These are phyloP conservation scores for Chaetops frenatus DNA, from an alignment of 2,113 vertebrate genomes.

Conservation along the genomic window DNA sequence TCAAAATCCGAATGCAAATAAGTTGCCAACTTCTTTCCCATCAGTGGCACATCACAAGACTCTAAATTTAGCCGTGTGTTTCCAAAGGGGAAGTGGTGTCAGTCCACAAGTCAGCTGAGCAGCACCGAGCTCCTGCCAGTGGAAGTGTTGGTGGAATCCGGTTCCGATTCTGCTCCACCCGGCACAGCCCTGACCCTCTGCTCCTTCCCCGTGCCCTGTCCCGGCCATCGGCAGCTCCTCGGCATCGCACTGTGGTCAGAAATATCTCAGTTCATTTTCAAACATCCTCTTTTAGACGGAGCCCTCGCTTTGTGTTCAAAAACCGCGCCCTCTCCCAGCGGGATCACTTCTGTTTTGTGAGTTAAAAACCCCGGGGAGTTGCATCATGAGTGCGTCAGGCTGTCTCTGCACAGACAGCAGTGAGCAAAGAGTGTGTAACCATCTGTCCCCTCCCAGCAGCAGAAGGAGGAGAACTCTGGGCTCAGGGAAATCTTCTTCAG, in stretches of 20 bases:
- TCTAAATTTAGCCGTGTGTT: not conserved
- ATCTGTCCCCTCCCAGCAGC: not conserved
- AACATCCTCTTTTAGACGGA: not conserved
- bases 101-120: not conserved
- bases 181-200: not conserved
- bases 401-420: not conserved
- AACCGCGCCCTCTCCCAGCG: accelerated
- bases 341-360: slow-evolving; percentile 16
- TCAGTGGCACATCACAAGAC: not conserved
- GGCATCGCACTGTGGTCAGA: too few species aligned
- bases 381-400: not conserved
- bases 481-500: accelerated
- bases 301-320: not conserved
- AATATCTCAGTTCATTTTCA: not conserved
- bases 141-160: not conserved
- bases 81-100: not conserved
- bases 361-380: not conserved
- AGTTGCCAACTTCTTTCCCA: not conserved
- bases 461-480: not conserved
- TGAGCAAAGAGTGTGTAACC: not conserved
- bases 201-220: not conserved
- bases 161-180: not conserved
- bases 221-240: not conserved
- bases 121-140: not conserved
- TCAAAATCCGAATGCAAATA: not conserved